A percentile compares a stretch with the other conserved stretches of the same genome.
Conservation (phyloP, 2,113 vertebrate species). For the Gobio gobio region DNA sequence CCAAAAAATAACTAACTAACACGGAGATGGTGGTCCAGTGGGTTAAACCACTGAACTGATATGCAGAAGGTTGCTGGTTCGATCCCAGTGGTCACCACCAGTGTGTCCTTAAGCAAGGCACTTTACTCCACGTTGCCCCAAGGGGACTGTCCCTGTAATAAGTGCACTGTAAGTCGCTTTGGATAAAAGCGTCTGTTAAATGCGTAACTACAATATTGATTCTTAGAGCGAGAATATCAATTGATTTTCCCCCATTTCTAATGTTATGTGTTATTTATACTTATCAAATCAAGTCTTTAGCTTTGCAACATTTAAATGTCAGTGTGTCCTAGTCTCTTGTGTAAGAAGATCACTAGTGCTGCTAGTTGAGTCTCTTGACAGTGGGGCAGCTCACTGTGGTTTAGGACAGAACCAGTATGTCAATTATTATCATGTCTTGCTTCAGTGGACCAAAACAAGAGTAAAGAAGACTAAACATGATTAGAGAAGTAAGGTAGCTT, state of each 20-base stretch:
- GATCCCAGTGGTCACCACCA: too few species aligned
- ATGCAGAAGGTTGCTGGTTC: too few species aligned
- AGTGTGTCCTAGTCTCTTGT: background rate
- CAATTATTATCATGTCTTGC: background rate
- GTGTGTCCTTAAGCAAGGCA: too few species aligned
- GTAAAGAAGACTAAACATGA: background rate
- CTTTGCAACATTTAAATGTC: background rate
- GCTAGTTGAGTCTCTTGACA: background rate
- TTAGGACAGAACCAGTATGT: background rate
- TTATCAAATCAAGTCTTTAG: background rate
- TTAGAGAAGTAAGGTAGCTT: constrained; percentile 53
- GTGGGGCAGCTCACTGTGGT: background rate
- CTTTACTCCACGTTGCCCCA: too few species aligned
- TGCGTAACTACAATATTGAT: too few species aligned
- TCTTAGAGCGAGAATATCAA: too few species aligned
- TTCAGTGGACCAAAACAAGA: background rate
- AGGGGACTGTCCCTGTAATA: too few species aligned
- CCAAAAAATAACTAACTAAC: background rate
- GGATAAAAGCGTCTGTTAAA: too few species aligned
- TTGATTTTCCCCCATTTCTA: too few species aligned
- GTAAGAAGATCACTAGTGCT: background rate
- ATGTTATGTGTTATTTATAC: background rate
- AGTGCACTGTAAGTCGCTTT: too few species aligned
- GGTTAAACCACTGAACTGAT: too few species aligned
- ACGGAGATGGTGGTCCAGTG: too few species aligned